phyloP scores from a whole-genome alignment of 2,797 vertebrate genomes.

The Novumbra hubbsi region DNA sequence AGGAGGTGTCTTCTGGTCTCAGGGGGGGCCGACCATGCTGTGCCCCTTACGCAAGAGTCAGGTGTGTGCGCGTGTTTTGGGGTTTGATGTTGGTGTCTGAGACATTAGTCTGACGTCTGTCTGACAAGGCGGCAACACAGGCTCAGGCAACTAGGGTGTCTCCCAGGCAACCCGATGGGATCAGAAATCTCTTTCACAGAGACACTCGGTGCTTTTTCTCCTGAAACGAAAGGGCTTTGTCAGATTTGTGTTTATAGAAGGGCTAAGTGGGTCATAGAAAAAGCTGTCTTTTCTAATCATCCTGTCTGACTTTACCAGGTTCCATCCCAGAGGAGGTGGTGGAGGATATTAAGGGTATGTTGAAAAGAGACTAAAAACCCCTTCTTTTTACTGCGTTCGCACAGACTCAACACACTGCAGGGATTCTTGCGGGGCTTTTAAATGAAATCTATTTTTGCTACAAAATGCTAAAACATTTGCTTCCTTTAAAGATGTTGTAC shows the following conservation, averaged over 20 bases:
- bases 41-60: too few species aligned
- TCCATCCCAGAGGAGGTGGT: conserved; percentile 88
- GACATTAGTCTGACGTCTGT: conserved; percentile 13
- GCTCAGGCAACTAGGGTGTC: conserved; percentile 37
- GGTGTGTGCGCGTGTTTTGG: neutral
- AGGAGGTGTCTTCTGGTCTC: too few species aligned
- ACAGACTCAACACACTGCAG: neutral
- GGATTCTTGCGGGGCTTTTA: neutral
- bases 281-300: neutral
- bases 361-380: neutral
- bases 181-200: neutral
- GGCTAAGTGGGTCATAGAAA: conserved; percentile 16
- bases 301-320: conserved; percentile 63
- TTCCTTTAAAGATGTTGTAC: conserved; percentile 10
- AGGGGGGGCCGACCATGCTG: too few species aligned
- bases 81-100: conserved; percentile 26
- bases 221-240: conserved; percentile 3
- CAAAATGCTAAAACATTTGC: neutral
- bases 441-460: neutral
- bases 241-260: neutral
- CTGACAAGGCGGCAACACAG: conserved; percentile 24
- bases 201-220: neutral
- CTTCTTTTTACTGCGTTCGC: neutral
- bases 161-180: conserved; percentile 22
- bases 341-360: conserved; percentile 94